Evolutionary conservation across 2,113 vertebrate genomes (phyloP), one percentile per base, ranked within the genome.

Genomic region (Phylloscopus trochilus): DNA sequence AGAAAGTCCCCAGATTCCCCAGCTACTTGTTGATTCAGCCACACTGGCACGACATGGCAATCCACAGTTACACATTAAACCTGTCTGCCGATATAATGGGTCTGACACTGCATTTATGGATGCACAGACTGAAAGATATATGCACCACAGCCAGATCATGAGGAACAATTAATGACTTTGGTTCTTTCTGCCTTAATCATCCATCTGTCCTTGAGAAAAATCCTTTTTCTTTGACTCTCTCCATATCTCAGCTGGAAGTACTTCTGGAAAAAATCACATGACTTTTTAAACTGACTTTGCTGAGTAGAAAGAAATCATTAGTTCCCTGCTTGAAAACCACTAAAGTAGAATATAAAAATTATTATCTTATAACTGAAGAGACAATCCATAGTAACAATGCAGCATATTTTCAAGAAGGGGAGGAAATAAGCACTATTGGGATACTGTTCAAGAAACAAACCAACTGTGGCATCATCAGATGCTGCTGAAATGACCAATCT

Each of bases 1-100:
- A 97, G 77, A 91, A 97, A 97, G 87, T 93, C 90, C 87, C 94
- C 92, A 90, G 82, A 83, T 43, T 94, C 69, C 72, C 92, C 33
- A 70, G 46, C 41, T 84, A 47, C 63, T 66, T 89, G 69, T 78
- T 88, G 77, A 89, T 64, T 93, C 53, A 96, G 63, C 39, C 85
- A 87, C 0, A 9, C 58, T 90, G 88, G 73, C 92, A 84, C 2
- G 14, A 79, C 46, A 77, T 0, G 3, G 66, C 62, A 96, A 93
- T 64, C 44, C 49, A 64, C 0, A 6, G 44, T 93, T 94, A 75
- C 10, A 67, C 11, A 92, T 94, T 92, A 93, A 95, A 83, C 87
- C 75, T 73, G 72, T 26, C 64, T 66, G 59, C 37, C 30, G 3
- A 11, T 4, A 28, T 9, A 64, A 3, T 5, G 51, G 52, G 47